Percentiles rank a stretch among this genome's conserved stretches.
Conservation (phyloP, 2,888 invertebrate species). For the Gymnocheta viridis region DNA sequence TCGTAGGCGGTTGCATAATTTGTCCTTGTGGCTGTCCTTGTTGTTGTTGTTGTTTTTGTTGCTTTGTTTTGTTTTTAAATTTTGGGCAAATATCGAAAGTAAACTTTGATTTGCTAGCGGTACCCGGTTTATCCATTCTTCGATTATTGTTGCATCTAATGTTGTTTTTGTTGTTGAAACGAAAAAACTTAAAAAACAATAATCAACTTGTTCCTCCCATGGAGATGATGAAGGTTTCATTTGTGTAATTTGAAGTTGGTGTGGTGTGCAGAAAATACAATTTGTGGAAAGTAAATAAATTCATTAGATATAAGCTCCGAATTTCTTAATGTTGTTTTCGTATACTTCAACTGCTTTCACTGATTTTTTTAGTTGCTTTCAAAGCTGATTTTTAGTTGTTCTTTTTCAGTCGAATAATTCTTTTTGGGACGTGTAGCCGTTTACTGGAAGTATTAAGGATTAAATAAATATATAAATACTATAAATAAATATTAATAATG, state of each 20-base stretch:
- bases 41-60: slow-evolving; percentile 6
- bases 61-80: slow-evolving; percentile 16
- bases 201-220: slow-evolving; percentile 33
- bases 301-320: neutral
- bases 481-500: neutral
- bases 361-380: neutral
- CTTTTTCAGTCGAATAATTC: neutral
- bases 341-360: neutral
- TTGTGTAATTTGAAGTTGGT: neutral
- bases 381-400: neutral
- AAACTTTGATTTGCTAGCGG: slow-evolving; percentile 13
- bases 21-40: neutral
- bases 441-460: neutral
- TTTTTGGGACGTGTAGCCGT: neutral
- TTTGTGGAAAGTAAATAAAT: neutral
- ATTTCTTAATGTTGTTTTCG: neutral
- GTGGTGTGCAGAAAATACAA: neutral
- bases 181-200: slow-evolving; percentile 17
- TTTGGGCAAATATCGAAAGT: neutral
- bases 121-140: slow-evolving; percentile 17
- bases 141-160: neutral
- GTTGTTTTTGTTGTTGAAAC: slow-evolving; percentile 7
- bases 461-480: neutral
- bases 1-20: neutral
- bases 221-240: slow-evolving; percentile 4